Conservation (phyloP, 2,888 invertebrate genomes). For the Yponomeuta plumbellus region DNA sequence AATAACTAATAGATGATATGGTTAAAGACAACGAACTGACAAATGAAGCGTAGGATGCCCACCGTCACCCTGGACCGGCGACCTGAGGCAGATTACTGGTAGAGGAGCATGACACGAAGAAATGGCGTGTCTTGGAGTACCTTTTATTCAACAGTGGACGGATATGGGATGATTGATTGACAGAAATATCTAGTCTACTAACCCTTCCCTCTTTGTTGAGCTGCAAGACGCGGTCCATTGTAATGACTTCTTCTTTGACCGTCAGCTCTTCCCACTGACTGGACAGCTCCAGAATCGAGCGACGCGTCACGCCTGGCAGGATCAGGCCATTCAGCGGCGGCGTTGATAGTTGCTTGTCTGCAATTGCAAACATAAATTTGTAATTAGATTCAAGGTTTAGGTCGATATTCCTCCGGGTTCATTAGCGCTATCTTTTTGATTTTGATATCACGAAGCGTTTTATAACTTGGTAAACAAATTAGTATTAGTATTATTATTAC, state of each 20-base stretch:
- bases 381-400: neutral
- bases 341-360: constrained; percentile 93
- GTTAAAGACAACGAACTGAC: no score
- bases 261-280: constrained; percentile 91
- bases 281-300: constrained; percentile 88
- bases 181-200: constrained; percentile 47
- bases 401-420: neutral
- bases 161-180: no score
- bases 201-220: constrained; percentile 89
- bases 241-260: constrained; percentile 86
- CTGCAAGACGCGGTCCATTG: constrained; percentile 87
- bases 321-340: constrained; percentile 96
- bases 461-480: neutral
- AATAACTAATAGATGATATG: no score
- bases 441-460: no score
- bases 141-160: no score
- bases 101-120: no score
- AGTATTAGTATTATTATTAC: no score
- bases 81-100: no score
- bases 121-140: no score
- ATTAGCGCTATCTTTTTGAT: neutral
- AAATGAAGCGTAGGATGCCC: no score
- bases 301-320: constrained; percentile 94
- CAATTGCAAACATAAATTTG: constrained; percentile 28
- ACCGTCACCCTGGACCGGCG: no score